phyloP scores from a whole-genome alignment of 2,797 vertebrate genomes.

The Halcyon smyrnensis region DNA sequence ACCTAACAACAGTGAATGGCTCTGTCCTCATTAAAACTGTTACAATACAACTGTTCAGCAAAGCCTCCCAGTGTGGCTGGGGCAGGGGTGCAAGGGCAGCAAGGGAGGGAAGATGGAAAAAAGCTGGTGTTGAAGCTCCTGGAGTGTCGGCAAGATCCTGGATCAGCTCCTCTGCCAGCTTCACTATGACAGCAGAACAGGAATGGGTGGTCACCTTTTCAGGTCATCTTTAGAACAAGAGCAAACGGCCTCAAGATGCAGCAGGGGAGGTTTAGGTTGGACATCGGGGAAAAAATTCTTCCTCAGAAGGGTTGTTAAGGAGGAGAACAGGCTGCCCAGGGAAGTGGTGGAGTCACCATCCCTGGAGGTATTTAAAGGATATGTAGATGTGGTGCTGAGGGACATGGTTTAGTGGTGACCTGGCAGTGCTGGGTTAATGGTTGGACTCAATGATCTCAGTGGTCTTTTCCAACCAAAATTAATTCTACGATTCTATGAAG shows the following conservation, averaged over 20 bases:
- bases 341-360: neutral
- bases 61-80: rapidly evolving
- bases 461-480: neutral
- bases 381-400: neutral
- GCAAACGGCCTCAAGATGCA: neutral
- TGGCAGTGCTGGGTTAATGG: neutral
- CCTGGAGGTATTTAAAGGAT: neutral
- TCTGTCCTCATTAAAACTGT: neutral
- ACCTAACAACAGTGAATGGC: neutral
- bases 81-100: neutral
- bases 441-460: neutral
- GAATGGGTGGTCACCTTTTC: neutral
- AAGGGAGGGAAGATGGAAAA: neutral
- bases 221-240: neutral
- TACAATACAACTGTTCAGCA: rapidly evolving
- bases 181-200: rapidly evolving
- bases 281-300: neutral
- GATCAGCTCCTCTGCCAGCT: neutral
- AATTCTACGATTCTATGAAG: neutral
- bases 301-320: neutral
- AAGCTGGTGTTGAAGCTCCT: neutral
- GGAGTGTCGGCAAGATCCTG: neutral
- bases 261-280: neutral
- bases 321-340: neutral
- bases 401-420: neutral